Evolutionary conservation across 2,113 vertebrate genomes (phyloP), one percentile per base, ranked within the genome.

Genomic region (Pseudonaja textilis): DNA sequence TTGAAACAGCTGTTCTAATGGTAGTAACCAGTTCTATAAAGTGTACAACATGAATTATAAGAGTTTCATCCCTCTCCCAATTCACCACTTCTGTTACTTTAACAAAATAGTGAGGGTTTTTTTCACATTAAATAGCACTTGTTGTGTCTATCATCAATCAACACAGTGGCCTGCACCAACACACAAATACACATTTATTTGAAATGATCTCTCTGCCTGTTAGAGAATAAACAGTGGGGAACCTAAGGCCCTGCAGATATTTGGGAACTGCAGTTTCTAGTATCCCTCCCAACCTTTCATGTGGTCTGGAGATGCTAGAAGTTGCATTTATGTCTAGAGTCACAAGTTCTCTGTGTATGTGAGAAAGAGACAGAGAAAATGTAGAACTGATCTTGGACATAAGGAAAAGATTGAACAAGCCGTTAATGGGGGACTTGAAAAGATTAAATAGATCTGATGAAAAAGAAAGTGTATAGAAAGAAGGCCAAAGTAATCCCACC

Each of bases 1-100:
- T 39, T 54, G 92, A 90, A 90, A 86, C 92, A 93, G 92, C 92
- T 90, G 74, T 18, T 87, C 61, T 54, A 64, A 90, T 25, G 74
- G 74, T 81, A 54, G 45, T 86, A 69, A 90, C 56, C 74, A 61
- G 74, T 90, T 54, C 88, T 90, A 90, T 93, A 90, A 93, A 90
- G 59, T 86, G 45, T 86, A 64, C 88, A 87, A 34, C 23, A 34
- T 86, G 47, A 93, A 54, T 90, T 64, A 87, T 16, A 25, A 93
- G 56, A 64, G 81, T 34, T 64, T 42, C 55, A 57, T 55, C 86
- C 34, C 29, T 26, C 5, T 29, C 26, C 87, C 50, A 56, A 52
- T 81, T 92, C 69, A 89, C 52, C 87, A 74, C 39, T 56, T 54
- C 25, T 42, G 22, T 25, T 10, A 39, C 55, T 69, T 81, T 20